phyloP scores from a whole-genome alignment of 2,113 vertebrate species.

The Pristiophorus japonicus region DNA sequence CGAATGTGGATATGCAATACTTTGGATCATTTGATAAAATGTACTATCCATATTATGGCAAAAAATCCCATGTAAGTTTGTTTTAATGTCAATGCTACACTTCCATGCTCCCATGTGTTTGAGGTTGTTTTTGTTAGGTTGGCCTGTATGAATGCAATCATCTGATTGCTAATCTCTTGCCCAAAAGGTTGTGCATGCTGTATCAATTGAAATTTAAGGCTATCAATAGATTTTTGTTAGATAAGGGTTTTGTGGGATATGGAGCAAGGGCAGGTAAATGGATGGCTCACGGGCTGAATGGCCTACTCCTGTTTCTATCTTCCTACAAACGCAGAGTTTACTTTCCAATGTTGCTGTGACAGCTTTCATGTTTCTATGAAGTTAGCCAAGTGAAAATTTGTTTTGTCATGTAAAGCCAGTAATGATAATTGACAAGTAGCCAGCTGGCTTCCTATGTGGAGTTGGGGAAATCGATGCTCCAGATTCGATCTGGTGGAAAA shows the following conservation, averaged over 20 bases:
- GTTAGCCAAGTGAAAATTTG: background rate
- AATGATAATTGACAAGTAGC: background rate
- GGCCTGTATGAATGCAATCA: constrained; percentile 43
- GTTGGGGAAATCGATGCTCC: background rate
- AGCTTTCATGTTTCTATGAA: background rate
- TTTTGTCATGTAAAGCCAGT: background rate
- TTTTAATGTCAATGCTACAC: background rate
- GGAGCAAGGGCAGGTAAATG: too few species aligned
- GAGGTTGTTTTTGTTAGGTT: background rate
- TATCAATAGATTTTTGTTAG: background rate
- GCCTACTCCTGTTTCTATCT: background rate
- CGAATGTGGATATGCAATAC: constrained; percentile 56
- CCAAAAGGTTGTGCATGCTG: too few species aligned
- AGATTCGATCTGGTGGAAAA: background rate
- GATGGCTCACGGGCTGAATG: too few species aligned
- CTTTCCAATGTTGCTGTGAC: background rate
- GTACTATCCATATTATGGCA: constrained; percentile 95
- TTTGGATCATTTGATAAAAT: constrained; percentile 82
- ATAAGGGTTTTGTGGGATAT: background rate
- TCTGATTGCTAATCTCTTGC: constrained; percentile 43
- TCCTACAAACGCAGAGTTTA: background rate
- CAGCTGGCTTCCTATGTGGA: background rate
- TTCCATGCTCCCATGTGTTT: background rate
- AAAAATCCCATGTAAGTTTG: constrained; percentile 83
- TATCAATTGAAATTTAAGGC: background rate